phyloP scores from a whole-genome alignment of 2,113 vertebrate species.

The Electrona antarctica region DNA sequence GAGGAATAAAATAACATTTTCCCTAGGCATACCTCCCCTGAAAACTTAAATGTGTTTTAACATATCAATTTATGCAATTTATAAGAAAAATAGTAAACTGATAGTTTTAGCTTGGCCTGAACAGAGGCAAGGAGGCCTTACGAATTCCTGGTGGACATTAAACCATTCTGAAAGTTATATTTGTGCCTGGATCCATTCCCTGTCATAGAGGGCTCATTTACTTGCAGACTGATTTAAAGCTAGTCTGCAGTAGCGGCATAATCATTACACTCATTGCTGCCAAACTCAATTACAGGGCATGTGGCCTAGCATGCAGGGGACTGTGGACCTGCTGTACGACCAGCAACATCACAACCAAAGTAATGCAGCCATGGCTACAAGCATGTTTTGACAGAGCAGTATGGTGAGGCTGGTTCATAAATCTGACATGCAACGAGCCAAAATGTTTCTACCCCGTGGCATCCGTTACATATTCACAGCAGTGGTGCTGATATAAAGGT shows the following conservation, averaged over 20 bases:
- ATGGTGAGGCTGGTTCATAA: background rate
- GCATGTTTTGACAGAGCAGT: conserved; percentile 11
- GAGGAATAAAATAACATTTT: conserved; percentile 12
- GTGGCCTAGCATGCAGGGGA: background rate
- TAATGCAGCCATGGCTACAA: conserved; percentile 7
- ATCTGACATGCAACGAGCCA: background rate
- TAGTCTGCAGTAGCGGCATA: conserved; percentile 19
- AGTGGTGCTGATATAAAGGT: background rate
- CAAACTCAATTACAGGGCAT: conserved; percentile 45
- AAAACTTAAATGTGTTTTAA: background rate
- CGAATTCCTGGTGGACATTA: conserved; percentile 23
- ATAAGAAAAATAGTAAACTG: conserved; percentile 27
- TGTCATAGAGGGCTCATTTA: conserved; percentile 9
- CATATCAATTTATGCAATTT: conserved; percentile 19
- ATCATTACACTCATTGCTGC: conserved; percentile 21
- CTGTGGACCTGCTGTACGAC: conserved; percentile 17
- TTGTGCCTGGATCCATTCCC: conserved; percentile 17
- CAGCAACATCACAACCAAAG: conserved; percentile 11
- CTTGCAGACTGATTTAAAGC: conserved; percentile 29
- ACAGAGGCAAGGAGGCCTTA: background rate
- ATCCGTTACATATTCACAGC: background rate
- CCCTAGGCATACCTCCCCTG: background rate
- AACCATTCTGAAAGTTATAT: conserved; percentile 25
- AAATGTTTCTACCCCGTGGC: background rate
- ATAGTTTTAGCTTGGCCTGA: conserved; percentile 11